Evolutionary conservation across 2,797 vertebrate genomes (phyloP), one percentile per base, ranked within the genome.

Genomic region (Monodelphis domestica): DNA sequence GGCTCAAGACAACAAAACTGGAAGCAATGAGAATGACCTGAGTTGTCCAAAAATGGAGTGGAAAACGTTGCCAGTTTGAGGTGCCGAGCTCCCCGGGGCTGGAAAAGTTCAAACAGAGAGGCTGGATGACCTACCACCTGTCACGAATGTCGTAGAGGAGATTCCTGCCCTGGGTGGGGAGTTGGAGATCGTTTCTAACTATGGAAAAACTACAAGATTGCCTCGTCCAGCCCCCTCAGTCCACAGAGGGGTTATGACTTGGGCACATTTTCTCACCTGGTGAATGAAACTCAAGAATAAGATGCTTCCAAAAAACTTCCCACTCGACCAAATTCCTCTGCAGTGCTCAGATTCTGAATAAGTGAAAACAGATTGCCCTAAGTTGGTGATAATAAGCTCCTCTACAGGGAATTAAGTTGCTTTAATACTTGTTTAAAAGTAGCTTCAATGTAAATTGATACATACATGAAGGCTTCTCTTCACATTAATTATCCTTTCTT

Each of bases 401-500:
- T 84, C 70, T 84, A 50, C 9, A 84, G 38, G 70, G 38, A 84
- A 84, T 84, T 84, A 84, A 84, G 38, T 84, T 84, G 70, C 38
- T 84, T 84, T 84, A 84, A 84, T 84, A 50, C 38, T 84, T 84
- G 38, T 50, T 84, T 84, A 84, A 84, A 84, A 84, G 70, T 45
- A 84, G 70, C 24, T 50, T 84, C 38, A 26, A 45, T 84, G 70
- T 84, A 84, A 84, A 84, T 84, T 84, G 70, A 84, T 84, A 84
- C 70, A 84, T 84, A 84, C 70, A 26, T 84, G 38, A 84, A 84
- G 38, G 70, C 38, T 70, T 50, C 70, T 84, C 70, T 84, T 84
- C 70, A 84, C 21, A 84, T 84, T 84, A 84, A 84, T 84, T 84
- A 84, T 84, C 21, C 70, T 84, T 84, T 84, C 70, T 84, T 84